Conservation (phyloP, 1,140 invertebrate species). For the Lasaia peninsularis region DNA sequence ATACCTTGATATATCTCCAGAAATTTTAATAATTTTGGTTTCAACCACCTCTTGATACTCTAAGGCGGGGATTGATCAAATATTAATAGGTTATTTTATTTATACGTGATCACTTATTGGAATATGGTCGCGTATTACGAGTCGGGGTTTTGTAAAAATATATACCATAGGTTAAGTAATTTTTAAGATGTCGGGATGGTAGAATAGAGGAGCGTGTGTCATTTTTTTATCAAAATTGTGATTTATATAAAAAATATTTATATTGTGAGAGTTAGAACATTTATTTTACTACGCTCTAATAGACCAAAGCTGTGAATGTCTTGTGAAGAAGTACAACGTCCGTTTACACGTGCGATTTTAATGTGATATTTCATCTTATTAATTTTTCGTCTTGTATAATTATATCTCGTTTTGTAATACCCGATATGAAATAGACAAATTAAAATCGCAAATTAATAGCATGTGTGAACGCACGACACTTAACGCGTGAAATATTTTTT, state of each 20-base stretch:
- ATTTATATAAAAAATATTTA: constrained; percentile 35
- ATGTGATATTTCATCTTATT: neutral
- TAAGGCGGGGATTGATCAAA: too few species aligned
- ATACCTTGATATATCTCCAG: too few species aligned
- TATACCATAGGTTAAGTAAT: constrained; percentile 42
- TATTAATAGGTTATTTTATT: too few species aligned
- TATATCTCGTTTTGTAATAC: too few species aligned
- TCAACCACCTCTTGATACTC: too few species aligned
- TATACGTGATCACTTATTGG: too few species aligned
- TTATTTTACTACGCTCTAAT: constrained; percentile 55
- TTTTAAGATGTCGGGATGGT: constrained; percentile 40
- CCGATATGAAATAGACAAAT: too few species aligned
- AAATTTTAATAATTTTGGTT: too few species aligned
- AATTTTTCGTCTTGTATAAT: too few species aligned
- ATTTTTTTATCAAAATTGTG: constrained; percentile 33
- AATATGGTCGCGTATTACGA: neutral
- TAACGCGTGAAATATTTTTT: neutral
- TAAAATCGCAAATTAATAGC: too few species aligned
- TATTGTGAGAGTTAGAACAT: constrained; percentile 36
- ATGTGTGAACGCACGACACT: too few species aligned
- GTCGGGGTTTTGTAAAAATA: constrained; percentile 19
- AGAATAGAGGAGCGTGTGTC: constrained; percentile 37
- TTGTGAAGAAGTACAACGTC: constrained; percentile 36
- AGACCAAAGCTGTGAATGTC: constrained; percentile 69
- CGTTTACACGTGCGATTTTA: neutral